Base-by-base conservation (phyloP, 2,888 invertebrate genomes). In the Polyommatus iphigenia region DNA sequence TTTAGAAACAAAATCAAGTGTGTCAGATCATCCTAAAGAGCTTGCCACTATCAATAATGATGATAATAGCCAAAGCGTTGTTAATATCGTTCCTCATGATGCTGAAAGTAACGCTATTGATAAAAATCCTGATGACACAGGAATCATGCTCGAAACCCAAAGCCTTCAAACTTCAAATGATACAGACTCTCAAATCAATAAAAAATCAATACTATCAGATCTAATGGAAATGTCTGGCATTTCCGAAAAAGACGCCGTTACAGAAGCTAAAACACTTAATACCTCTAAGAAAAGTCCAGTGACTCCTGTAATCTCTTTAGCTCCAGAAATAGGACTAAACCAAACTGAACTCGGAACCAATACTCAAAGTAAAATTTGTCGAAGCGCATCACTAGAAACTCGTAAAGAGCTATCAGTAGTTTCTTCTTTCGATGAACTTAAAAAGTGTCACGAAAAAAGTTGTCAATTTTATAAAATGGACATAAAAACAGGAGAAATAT, bases 181-280 rank as follows among this genome's bases (percentile, higher is more conserved):
- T 54, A 32, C 36, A 29, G 46, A 29, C 20, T 10, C 32, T 71
- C 71, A 71, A 24, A 71, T 15, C 50, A 67, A 71, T 10, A 80
- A 82, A 79, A 81, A 91, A 82, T 87, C 90, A 73, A 87, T 94
- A 81, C 80, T 94, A 50, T 93, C 92, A 0, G 93, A 93, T 83
- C 86, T 94, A 80, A 94, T 94, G 94, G 89, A 90, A 87, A 92
- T 94, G 91, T 93, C 93, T 13, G 94, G 94, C 13, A 94, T 94
- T 83, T 88, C 88, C 15, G 84, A 87, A 78, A 92, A 92, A 80
- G 93, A 93, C 78, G 80, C 85, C 54, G 79, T 80, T 24, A 76
- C 29, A 29, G 75, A 75, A 29, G 29, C 46, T 29, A 75, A 75
- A 75, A 15, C 18, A 7, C 73, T 59, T 46, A 78, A 57, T 57